A percentile compares a stretch with the other conserved stretches of the same genome.
Conservation (phyloP, 2,888 invertebrate genomes). For the Eremobia ochroleuca region DNA sequence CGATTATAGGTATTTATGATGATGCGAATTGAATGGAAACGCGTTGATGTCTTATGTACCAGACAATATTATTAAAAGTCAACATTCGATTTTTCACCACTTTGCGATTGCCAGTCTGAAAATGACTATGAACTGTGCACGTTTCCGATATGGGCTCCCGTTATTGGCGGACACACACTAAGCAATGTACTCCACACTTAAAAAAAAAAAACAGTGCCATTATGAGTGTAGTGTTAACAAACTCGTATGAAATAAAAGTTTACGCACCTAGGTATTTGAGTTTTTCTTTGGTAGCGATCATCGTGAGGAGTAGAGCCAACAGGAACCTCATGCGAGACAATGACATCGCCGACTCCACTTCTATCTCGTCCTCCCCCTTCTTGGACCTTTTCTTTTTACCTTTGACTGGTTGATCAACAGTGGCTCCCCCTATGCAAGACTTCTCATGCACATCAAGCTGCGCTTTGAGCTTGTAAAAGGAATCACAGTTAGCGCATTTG, state of each 20-base stretch:
- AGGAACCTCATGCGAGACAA: slow-evolving; percentile 95
- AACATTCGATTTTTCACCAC: slow-evolving; percentile 49
- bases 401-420: slow-evolving; percentile 47
- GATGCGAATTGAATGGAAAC: slow-evolving; percentile 76
- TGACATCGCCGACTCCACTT: slow-evolving; percentile 91
- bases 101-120: slow-evolving; percentile 58
- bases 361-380: slow-evolving; percentile 60
- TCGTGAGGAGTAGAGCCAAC: slow-evolving; percentile 95
- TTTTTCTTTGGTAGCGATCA: slow-evolving; percentile 95
- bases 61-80: slow-evolving; percentile 60
- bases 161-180: slow-evolving; percentile 88
- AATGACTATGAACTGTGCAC: slow-evolving; percentile 74
- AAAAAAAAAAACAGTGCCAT: slow-evolving; percentile 81
- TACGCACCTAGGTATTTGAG: slow-evolving; percentile 95
- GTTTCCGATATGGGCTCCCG: slow-evolving; percentile 75
- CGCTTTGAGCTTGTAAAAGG: slow-evolving; percentile 94
- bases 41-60: slow-evolving; percentile 86
- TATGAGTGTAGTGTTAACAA: slow-evolving; percentile 77
- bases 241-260: slow-evolving; percentile 66
- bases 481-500: slow-evolving; percentile 93
- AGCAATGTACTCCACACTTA: slow-evolving; percentile 85
- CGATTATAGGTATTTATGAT: slow-evolving; percentile 75
- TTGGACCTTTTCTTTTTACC: slow-evolving; percentile 42
- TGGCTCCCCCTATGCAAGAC: slow-evolving; percentile 83
- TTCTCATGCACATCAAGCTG: slow-evolving; percentile 93